Evolutionary conservation across 2,888 invertebrate species (phyloP), one percentile per base, ranked within the genome.

Genomic region (Tryphoninae sp.): DNA sequence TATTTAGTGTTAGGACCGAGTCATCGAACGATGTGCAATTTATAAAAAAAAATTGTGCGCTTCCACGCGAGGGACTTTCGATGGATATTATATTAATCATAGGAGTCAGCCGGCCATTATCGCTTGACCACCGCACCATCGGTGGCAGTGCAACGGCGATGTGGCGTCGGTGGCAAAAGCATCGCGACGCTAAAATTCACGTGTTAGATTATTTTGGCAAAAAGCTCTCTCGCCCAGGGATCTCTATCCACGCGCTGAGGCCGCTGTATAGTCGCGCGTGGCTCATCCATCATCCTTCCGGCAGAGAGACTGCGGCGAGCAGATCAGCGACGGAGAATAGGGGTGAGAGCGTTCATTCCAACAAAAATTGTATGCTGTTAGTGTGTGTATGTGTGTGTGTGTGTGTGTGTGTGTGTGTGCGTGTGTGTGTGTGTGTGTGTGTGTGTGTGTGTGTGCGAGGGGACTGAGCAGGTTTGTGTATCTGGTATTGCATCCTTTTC

Each of bases 191-290:
- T 85, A 87, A 89, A 89, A 89, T 88, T 87, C 86, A 86, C 82
- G 78, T 77, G 85, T 82, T 85, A 88, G 88, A 89, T 88, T 88
- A 89, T 89, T 88, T 87, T 72, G 76, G 85, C 87, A 89, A 89
- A 89, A 88, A 88, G 83, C 80, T 61, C 67, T 83, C 81, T 78
- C 61, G 53, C 67, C 74, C 67, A 19, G 40, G 55, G 75, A 49
- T 61, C 53, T 16, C 72, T 40, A 68, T n/a, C 53, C 69, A 42
- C 65, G 61, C 62, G 58, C 51, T 68, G 61, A 61, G 42, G 73
- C 51, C 26, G 26, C 71, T 45, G 55, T 74, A 75, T 49, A 79
- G 51, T 64, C 53, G 51, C n/a, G 9, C 68, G 33, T 77, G 77
- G 75, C 79, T 83, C 83, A 81, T 84, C 81, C 80, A 83, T 84